Evolutionary conservation across 2,888 invertebrate genomes (phyloP), one percentile per base, ranked within the genome.

Genomic region (Liposcelis brunnea): DNA sequence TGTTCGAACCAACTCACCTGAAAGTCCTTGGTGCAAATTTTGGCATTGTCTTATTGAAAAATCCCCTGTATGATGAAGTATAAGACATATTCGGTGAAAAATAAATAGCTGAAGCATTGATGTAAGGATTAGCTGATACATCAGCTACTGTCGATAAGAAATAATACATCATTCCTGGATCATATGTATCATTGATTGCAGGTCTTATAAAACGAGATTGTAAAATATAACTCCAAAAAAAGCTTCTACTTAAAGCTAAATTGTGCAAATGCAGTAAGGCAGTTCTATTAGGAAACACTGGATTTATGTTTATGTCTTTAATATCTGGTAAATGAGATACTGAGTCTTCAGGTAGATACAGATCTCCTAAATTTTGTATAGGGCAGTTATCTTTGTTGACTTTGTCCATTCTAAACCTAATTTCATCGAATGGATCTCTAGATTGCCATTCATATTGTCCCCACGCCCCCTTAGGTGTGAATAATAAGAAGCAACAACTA

Each of bases 81-180:
- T 93, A 97, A 0, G 90, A 89, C 67, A 80, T 81, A 56, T 95
- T 91, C 0, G 91, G 89, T 2, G 94, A 76, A 59, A 94, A 97
- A 61, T 94, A 93, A 51, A 95, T 74, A 0, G 91, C 81, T 61
- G 90, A 90, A 45, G 91, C 85, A 59, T 93, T 93, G 51, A 93
- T 82, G 53, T 82, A 80, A 0, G 84, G 82, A 64, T 91, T 94
- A 0, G 93, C 75, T 0, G 94, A 84, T 0, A 97, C 86, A 61
- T 97, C 95, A 0, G 97, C 93, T 1, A 93, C 85, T 0, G 90
- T 82, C 0, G 94, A 93, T 36, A 95, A 66, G 59, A 93, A 91
- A 58, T 91, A 91, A 59, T 95, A 95, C 89, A 94, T 90, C 80
- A 97, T 87, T 45, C 95, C 95, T 0, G 95, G 95, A 65, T 95